Evolutionary conservation across 2,113 vertebrate genomes (phyloP), one percentile per base, ranked within the genome.

Genomic region (Irena cyanogastra): DNA sequence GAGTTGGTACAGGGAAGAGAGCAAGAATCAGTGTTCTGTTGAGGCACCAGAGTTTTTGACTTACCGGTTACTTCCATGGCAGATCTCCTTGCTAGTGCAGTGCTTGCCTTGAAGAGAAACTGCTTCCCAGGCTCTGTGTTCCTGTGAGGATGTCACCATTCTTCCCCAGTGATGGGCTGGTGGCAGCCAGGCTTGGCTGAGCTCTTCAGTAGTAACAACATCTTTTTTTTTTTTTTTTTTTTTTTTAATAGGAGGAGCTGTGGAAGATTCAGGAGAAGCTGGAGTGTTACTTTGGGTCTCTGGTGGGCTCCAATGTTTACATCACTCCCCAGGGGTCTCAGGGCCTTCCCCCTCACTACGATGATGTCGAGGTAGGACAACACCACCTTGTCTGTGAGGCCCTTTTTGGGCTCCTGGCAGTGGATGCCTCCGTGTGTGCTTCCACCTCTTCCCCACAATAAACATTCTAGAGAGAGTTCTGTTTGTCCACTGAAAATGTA

Each of bases 301-400:
- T 99, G 94, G 99, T 99, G 16, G 99, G 99, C 22, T 99, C 99
- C 1, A 99, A 99, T 33, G 96, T 99, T 65, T 99, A 99, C 96
- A 98, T 99, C 72, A 99, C 99, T 6, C 99, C 99, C 1, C 95
- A 97, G 14, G 98, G 98, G 13, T 98, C 99, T 3, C 99, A 99
- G 97, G 99, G 99, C 56, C 98, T 99, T 17, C 99, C 99, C 1
- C 98, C 98, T 24, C 99, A 99, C 97, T 99, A 99, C 1, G 99
- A 99, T 37, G 99, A 99, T 27, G 98, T 99, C 0, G 99, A 99
- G 99, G 99, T 99, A 98, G 97, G 97, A 54, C 37, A n/a, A 2
- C 22, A 52, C 23, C 24, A 9, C 52, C 23, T n/a, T n/a, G 19
- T 10, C 20, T 37, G 65, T 79, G 71, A 28, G 30, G 23, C 18